Base-by-base conservation (phyloP, 2,888 invertebrate genomes). In the Ormia ochracea region DNA sequence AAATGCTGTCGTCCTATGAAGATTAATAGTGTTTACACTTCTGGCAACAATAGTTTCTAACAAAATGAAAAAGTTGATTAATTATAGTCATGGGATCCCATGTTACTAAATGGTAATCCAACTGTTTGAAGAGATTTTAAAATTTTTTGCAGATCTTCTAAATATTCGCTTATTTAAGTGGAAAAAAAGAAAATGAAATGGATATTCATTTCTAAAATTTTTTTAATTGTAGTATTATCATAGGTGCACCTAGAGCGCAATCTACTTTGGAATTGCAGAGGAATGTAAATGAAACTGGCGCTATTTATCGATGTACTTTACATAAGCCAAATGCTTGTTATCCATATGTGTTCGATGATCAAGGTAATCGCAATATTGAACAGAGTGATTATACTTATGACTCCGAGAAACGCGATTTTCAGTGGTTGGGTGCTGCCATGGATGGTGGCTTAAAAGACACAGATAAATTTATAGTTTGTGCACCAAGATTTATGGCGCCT, bases 181-280 rank as follows among this genome's bases (percentile, higher is more conserved):
- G n/a, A n/a, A n/a, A n/a, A n/a, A n/a, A n/a, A n/a, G 36, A 1
- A 36, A 4, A n/a, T 36, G 10, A 10, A 12, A 36, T 9, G 4
- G 3, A 28, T 43, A 41, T 65, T 48, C 17, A 41, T 41, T 17
- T 17, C 4, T 7, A 9, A 4, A 23, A 48, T 21, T 54, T 50
- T 48, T 59, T 63, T 41, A 73, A 70, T 86, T 86, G 1, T 78
- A 92, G 92, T 87, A 63, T 92, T 23, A 84, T 92, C 36, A 87
- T 91, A 78, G 91, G 91, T 38, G 91, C 92, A n/a, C 92, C 92
- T 3, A 90, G 90, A 68, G 91, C 91, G 9, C 92, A 91, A 84
- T 91, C 91, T 5, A 88, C 90, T 0, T 83, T 88, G 50, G 85
- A 86, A 52, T 82, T 84, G 3, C 90, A 90, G 74, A 83, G 86